Percentiles rank a stretch among this genome's conserved stretches.
Evolutionary conservation across 2,797 vertebrate genomes (phyloP).

Genomic region (Silurus lanzhouensis): DNA sequence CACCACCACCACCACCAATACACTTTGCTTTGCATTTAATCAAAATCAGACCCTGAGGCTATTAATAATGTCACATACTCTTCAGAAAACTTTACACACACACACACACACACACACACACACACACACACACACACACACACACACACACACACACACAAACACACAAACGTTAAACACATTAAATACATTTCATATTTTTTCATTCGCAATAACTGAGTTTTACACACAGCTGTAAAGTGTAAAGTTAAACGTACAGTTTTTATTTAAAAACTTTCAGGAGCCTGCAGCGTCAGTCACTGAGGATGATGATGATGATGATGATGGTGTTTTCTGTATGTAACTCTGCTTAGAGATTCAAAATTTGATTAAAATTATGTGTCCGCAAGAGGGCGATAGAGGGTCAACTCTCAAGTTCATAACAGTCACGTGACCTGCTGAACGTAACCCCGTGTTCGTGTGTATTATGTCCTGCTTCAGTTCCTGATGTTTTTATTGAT

Average conservation of each 20-base stretch:
- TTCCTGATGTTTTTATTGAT: too few species aligned
- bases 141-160: too few species aligned
- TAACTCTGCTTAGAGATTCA: not conserved
- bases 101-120: too few species aligned
- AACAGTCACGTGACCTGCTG: not conserved
- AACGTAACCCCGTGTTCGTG: not conserved
- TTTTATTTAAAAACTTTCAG: too few species aligned
- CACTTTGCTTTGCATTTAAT: not conserved
- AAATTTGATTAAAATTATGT: not conserved
- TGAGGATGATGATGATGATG: too few species aligned
- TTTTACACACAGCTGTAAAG: too few species aligned
- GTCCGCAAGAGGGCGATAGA: slow-evolving; percentile 43
- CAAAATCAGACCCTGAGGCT: not conserved
- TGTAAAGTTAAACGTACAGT: too few species aligned
- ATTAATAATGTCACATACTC: not conserved
- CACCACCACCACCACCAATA: too few species aligned
- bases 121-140: too few species aligned
- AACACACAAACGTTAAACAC: not conserved
- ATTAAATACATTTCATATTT: not conserved
- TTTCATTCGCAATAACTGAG: too few species aligned
- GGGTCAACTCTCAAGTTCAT: not conserved
- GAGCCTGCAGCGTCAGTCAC: too few species aligned
- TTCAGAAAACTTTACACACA: not conserved
- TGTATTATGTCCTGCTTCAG: not conserved
- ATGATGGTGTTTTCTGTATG: not conserved